Conservation (phyloP, 2,113 vertebrate genomes). For the Pitta sordida region DNA sequence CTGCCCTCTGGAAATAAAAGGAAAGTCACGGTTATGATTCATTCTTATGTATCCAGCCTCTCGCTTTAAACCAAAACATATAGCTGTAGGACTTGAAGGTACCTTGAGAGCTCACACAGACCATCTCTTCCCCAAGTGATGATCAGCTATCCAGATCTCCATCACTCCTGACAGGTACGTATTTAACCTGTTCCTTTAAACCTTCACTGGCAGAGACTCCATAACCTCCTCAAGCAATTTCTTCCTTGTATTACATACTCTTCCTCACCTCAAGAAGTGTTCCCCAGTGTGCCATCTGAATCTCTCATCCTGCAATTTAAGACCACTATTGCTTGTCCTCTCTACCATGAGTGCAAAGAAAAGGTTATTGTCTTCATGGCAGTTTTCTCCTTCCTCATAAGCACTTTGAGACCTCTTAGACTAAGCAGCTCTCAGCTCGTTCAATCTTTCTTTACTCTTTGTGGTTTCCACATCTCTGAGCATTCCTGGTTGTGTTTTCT, state of each 20-base stretch:
- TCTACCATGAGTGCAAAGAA: neutral
- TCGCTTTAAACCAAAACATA: neutral
- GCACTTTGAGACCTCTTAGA: neutral
- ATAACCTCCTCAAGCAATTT: conserved; percentile 16
- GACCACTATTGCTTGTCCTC: neutral
- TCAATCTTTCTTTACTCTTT: neutral
- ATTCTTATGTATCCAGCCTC: neutral
- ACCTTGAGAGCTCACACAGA: neutral
- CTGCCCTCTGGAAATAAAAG: neutral
- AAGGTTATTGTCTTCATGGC: conserved; percentile 13
- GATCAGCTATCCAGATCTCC: conserved; percentile 8
- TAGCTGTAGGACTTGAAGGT: neutral
- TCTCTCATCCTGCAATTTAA: conserved; percentile 37
- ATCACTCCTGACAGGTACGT: conserved; percentile 33
- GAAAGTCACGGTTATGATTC: neutral
- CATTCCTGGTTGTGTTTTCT: neutral
- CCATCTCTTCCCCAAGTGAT: neutral
- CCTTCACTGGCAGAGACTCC: neutral
- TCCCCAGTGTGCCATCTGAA: conserved; percentile 44
- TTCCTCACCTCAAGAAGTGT: neutral
- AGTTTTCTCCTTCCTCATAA: neutral
- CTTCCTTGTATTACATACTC: neutral
- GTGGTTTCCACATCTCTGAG: neutral
- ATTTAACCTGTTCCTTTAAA: conserved; percentile 26
- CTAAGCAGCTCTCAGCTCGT: neutral